Evolutionary conservation across 2,888 invertebrate genomes (phyloP).

Genomic region (Nebria brevicollis): DNA sequence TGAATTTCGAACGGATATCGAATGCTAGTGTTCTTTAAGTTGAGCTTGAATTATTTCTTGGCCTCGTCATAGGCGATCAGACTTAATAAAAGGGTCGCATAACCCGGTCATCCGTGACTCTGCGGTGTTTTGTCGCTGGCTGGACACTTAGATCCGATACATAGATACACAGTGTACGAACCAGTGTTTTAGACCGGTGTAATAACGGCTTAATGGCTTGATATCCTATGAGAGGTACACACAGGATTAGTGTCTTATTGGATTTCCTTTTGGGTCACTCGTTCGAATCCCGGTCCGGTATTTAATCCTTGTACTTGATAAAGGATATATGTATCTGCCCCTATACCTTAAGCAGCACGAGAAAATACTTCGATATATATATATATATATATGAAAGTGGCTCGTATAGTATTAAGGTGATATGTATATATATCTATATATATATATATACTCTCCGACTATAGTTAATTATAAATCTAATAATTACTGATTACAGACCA

Average conservation of each 20-base stretch:
- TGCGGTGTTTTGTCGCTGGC: slow-evolving; percentile 14
- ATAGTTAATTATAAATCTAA: slow-evolving; percentile 58
- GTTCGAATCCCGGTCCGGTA: slow-evolving; percentile 57
- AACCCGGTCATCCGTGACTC: slow-evolving; percentile 37
- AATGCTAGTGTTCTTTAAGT: too few species aligned
- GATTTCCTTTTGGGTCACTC: slow-evolving; percentile 58
- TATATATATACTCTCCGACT: slow-evolving; percentile 23
- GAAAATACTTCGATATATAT: slow-evolving; percentile 14
- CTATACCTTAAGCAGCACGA: slow-evolving; percentile 1
- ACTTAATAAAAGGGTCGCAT: slow-evolving; percentile 38
- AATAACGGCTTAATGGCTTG: slow-evolving; percentile 46
- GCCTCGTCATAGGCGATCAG: slow-evolving; percentile 4
- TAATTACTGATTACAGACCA: slow-evolving; percentile 60
- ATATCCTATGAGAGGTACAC: slow-evolving; percentile 51
- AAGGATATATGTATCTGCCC: slow-evolving; percentile 50
- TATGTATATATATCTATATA: neutral
- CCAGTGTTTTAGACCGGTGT: slow-evolving; percentile 32
- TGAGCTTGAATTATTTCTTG: neutral
- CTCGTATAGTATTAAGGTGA: slow-evolving; percentile 34
- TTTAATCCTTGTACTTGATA: slow-evolving; percentile 60
- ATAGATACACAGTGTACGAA: slow-evolving; percentile 19
- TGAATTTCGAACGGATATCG: too few species aligned
- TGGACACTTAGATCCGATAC: slow-evolving; percentile 38
- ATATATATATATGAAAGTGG: slow-evolving; percentile 9
- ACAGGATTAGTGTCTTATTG: slow-evolving; percentile 62